Conservation (phyloP, 1,140 invertebrate genomes). For the Catajapyx aquilonaris region DNA sequence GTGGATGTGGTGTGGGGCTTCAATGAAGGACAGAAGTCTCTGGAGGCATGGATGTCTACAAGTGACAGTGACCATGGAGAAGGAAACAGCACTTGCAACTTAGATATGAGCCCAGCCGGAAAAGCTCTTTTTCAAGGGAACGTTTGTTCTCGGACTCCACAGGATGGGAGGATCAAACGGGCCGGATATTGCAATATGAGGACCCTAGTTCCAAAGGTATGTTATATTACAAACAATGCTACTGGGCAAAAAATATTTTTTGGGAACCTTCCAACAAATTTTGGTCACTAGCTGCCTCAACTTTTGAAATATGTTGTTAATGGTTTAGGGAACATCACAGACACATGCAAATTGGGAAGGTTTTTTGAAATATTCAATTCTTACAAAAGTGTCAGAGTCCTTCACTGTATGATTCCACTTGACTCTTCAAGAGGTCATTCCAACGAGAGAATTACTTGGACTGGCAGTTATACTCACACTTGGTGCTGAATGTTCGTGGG, state of each 20-base stretch:
- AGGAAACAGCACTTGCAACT: constrained; percentile 46
- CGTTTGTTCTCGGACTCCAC: constrained; percentile 41
- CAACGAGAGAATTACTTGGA: constrained; percentile 39
- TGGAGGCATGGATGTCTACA: constrained; percentile 52
- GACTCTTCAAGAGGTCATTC: constrained; percentile 56
- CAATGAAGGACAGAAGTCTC: constrained; percentile 27
- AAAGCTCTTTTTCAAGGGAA: constrained; percentile 56
- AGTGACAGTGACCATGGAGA: constrained; percentile 56
- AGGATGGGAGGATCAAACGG: constrained; percentile 50
- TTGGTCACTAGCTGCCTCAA: no score
- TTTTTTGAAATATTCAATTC: no score
- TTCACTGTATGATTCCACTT: no score
- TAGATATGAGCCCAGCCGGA: constrained; percentile 33
- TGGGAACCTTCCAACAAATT: no score
- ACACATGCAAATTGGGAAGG: no score
- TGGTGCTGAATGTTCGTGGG: constrained; percentile 65
- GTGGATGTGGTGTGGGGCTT: constrained; percentile 47
- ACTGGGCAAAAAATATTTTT: no score
- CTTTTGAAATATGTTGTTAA: no score
- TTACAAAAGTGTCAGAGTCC: no score
- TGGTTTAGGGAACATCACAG: no score
- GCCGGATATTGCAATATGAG: constrained; percentile 60
- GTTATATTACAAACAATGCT: constrained; percentile 12
- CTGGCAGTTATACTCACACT: constrained; percentile 58
- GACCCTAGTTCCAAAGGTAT: constrained; percentile 36